Percentiles rank a stretch among this genome's conserved stretches.
phyloP scores from a whole-genome alignment of 2,888 invertebrate genomes.

The Platycheirus albimanus region DNA sequence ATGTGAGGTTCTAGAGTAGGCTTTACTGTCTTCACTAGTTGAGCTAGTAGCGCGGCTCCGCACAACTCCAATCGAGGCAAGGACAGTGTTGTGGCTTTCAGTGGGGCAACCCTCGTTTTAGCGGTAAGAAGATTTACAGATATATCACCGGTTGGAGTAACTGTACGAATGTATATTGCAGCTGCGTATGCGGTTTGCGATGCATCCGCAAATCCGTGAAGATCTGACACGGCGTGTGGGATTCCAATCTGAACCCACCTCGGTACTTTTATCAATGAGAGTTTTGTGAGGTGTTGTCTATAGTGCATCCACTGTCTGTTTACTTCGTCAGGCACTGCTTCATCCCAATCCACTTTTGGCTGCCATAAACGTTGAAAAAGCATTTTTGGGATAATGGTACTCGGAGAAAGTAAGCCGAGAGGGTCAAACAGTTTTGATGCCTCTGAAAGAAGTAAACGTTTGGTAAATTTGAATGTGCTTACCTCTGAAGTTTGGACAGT shows the following conservation, averaged over 20 bases:
- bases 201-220: conserved; percentile 36
- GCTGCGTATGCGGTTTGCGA: conserved; percentile 48
- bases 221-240: conserved; percentile 27
- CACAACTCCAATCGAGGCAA: conserved; percentile 25
- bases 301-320: not conserved
- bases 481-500: conserved; percentile 11
- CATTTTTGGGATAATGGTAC: conserved; percentile 27
- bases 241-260: conserved; percentile 28
- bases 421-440: conserved; percentile 20
- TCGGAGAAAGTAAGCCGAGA: conserved; percentile 14
- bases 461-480: conserved; percentile 9
- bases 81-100: conserved; percentile 17
- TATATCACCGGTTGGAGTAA: conserved; percentile 16
- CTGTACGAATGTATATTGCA: conserved; percentile 27
- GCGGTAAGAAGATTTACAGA: conserved; percentile 12
- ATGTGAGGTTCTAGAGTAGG: not conserved
- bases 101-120: conserved; percentile 39
- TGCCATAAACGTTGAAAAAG: conserved; percentile 23
- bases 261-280: conserved; percentile 47
- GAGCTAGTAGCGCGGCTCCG: conserved; percentile 11
- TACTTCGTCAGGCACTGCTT: not conserved
- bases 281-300: not conserved
- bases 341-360: conserved; percentile 31
- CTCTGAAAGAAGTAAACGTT: conserved; percentile 26
- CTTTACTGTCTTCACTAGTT: not conserved